These are phyloP conservation scores for Trichacis sp. DNA, from an alignment of 2,888 invertebrate genomes.

Conservation along the genomic window DNA sequence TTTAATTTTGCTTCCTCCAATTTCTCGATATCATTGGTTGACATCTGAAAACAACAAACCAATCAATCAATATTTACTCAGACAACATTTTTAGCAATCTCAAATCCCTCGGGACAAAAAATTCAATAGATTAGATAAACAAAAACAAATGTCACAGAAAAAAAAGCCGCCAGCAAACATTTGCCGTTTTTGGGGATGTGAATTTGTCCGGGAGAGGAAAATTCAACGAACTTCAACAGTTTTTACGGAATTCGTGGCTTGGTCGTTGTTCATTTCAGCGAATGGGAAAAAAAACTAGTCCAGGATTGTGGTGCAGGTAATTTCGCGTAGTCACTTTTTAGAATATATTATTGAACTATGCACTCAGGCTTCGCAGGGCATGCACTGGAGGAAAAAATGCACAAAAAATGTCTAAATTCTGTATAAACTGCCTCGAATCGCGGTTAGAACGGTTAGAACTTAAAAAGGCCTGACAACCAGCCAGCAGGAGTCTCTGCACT, in stretches of 20 bases:
- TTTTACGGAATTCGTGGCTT: conserved; percentile 54
- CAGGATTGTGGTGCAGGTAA: not conserved
- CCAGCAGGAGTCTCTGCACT: no score
- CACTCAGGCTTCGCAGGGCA: no score
- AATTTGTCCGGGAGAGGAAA: not conserved
- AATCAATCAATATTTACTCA: not conserved
- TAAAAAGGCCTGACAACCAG: no score
- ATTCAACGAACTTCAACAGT: conserved; percentile 51
- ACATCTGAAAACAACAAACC: conserved; percentile 64
- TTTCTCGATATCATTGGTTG: conserved; percentile 83
- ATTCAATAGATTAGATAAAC: conserved; percentile 10
- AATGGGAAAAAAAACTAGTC: not conserved
- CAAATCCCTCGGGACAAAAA: not conserved
- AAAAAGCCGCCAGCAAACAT: not conserved
- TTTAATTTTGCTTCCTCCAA: conserved; percentile 93
- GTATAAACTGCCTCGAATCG: no score
- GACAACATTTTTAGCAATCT: no score
- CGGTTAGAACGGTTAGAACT: no score
- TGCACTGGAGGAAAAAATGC: no score
- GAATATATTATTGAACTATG: no score
- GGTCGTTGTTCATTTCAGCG: conserved; percentile 60
- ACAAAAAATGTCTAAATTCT: no score
- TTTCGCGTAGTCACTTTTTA: conserved; percentile 4
- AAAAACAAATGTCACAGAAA: no score
- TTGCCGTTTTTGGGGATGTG: no score